Conservation (phyloP, 92 coral and sea anemone genomes). For the Micromussa lordhowensis region DNA sequence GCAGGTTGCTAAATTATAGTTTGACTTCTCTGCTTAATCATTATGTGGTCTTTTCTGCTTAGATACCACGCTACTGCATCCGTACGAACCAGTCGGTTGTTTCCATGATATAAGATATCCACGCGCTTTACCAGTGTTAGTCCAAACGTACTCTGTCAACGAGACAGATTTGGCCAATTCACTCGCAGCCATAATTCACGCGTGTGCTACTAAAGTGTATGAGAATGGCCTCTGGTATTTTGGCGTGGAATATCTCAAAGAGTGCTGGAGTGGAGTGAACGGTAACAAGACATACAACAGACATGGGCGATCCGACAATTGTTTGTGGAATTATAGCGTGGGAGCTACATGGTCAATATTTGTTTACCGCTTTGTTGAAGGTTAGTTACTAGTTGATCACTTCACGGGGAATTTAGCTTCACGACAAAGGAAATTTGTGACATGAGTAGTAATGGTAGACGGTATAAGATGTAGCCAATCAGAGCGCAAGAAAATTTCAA, state of each 20-base stretch:
- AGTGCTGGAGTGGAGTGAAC: not conserved
- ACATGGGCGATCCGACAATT: not conserved
- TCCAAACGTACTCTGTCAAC: not conserved
- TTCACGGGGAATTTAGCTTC: too few relatives aligned
- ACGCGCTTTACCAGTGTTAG: not conserved
- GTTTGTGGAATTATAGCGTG: not conserved
- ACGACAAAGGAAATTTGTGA: not conserved
- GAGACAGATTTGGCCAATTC: not conserved
- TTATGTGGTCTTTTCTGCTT: too few relatives aligned
- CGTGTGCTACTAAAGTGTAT: not conserved
- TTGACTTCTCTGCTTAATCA: too few relatives aligned
- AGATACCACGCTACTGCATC: too few relatives aligned
- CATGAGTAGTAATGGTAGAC: too few relatives aligned
- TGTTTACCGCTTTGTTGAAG: conserved; percentile 1
- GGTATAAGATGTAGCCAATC: too few relatives aligned
- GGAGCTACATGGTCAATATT: not conserved
- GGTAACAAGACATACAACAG: not conserved
- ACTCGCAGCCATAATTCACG: not conserved
- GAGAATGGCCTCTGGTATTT: not conserved
- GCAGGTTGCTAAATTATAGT: too few relatives aligned
- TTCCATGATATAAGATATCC: not conserved
- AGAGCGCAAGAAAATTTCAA: too few relatives aligned
- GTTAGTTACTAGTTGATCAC: not conserved
- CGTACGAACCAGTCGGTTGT: not conserved
- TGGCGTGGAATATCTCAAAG: not conserved